Evolutionary conservation across 1,140 invertebrate species (phyloP), one percentile per base, ranked within the genome.

Genomic region (Archegozetes longisetosus): DNA sequence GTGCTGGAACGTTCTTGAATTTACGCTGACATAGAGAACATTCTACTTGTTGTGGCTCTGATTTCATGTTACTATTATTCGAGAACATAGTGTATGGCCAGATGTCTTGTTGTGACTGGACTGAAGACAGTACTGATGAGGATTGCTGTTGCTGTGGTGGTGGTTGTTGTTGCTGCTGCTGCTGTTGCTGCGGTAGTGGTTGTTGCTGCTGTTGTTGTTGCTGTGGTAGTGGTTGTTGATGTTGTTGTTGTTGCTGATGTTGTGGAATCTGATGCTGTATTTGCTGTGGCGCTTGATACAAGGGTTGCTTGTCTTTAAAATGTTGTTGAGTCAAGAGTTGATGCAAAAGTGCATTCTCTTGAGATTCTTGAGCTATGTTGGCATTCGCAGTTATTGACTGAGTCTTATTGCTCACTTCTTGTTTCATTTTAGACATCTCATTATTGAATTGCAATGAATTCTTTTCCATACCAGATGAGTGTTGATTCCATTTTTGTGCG

Each of bases 1-100:
- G 79, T 20, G 91, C 92, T 6, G 91, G 88, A 71, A 94, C 85
- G 73, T 95, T 97, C 76, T 95, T 95, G 74, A 96, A 95, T 72
- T 88, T 85, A 53, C 88, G 79, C 72, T 91, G 85, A 71, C 92
- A 96, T 46, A 95, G 78, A 73, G 88, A 89, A 72, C 92, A 96
- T 71, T 91, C 86, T 24, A 93, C 89, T 25, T 86, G 88, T 70
- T 76, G 74, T 25, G 66, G 62, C 28, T 64, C 60, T 13, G 26
- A 23, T 13, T 61, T 64, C 25, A 2, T 20, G 17, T 17, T 20
- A 32, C 17, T 22, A 61, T 60, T 20, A 62, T 12, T 3, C 29
- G 32, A 20, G 25, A 12, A 14, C 60, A 62, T 46, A 22, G 22
- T 23, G 22, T n/a, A 56, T n/a, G 56, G 40, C 28, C 24, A 32